Base-by-base conservation (phyloP, 2,888 invertebrate species). In the Agriopis marginaria region DNA sequence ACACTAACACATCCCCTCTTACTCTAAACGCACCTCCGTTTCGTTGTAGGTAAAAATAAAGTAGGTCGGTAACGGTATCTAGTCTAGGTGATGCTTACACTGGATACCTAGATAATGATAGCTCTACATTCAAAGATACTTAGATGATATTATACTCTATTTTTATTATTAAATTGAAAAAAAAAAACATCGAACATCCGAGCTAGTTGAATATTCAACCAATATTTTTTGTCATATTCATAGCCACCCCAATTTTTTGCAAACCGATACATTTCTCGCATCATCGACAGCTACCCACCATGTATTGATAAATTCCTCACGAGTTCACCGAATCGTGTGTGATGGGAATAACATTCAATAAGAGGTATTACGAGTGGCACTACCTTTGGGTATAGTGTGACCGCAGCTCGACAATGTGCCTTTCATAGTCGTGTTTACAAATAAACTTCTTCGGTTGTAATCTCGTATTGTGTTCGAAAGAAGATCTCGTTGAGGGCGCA, bases 351-450 rank as follows among this genome's bases (percentile, higher is more conserved):
- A 86, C 85, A 88, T 91, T 91, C 88, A 91, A 93, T 92, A 88
- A 89, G 86, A 88, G 86, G 86, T 84, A 87, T 89, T 84, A 89
- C 80, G 84, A 88, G 90, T 86, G 88, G 86, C 84, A 78, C 72
- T 77, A 77, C 77, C 76, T 82, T 84, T 81, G 84, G 82, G 79
- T 84, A 23, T 23, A 84, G 88, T 88, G 88, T 86, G 90, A 88
- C 89, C 89, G 85, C 84, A 82, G 70, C 74, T 82, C 85, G 86
- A 91, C 88, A 88, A 89, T 90, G 83, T 80, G 81, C 77, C 82
- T 86, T 89, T 91, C 89, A 87, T 89, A 91, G 90, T 90, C 85
- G 84, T 94, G 92, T 93, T 93, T 94, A 93, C 93, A 94, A 94
- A 94, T 93, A 94, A 93, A 92, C 92, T 89, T 91, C 92, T 90